phyloP scores from a whole-genome alignment of 2,888 invertebrate species.

The Nymphalis polychloros region DNA sequence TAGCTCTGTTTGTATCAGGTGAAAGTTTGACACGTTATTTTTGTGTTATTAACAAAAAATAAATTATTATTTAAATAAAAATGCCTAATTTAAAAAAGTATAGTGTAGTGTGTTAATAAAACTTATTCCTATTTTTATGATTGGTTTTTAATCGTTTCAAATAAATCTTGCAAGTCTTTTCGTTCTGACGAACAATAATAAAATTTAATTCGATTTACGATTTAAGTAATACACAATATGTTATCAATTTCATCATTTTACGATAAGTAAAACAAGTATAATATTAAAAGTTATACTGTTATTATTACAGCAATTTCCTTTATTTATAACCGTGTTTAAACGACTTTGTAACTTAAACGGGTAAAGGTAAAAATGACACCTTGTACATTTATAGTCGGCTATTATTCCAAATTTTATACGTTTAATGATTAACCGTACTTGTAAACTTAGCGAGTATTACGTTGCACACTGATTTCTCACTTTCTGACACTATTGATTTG shows the following conservation, averaged over 20 bases:
- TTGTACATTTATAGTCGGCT: constrained; percentile 23
- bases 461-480: no score
- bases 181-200: no score
- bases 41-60: not conserved
- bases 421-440: constrained; percentile 18
- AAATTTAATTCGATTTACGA: not conserved
- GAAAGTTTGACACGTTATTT: constrained; percentile 28
- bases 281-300: constrained; percentile 3
- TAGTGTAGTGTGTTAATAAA: no score
- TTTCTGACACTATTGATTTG: no score
- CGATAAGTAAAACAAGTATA: not conserved
- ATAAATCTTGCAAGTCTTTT: no score
- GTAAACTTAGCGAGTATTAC: no score
- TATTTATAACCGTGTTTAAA: constrained; percentile 26
- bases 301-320: constrained; percentile 13
- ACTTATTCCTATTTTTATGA: no score
- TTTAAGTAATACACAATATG: not conserved
- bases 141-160: no score
- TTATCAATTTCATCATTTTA: not conserved
- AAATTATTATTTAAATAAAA: not conserved
- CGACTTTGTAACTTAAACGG: constrained; percentile 2
- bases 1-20: constrained; percentile 12
- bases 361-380: constrained; percentile 31
- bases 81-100: no score
- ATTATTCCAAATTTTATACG: constrained; percentile 23